Base-by-base conservation (phyloP, 2,797 vertebrate species). In the Etheostoma perlongum region DNA sequence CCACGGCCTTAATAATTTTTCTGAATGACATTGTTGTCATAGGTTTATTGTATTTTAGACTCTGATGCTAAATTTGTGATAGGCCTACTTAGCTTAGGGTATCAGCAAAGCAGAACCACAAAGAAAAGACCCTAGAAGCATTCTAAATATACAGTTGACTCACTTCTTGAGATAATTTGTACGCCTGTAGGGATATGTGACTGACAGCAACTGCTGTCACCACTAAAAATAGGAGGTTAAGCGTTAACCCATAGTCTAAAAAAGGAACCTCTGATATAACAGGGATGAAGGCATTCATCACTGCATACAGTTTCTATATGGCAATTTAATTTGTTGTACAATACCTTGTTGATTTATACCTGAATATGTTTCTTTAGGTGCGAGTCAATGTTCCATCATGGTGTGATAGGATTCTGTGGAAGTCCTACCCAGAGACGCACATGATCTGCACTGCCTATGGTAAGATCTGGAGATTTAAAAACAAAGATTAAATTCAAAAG, bases 321-420 rank as follows among this genome's bases (percentile, higher is more conserved):
- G 0, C 6, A 30, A 4, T 44, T 76, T 67, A 1, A 72, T 44
- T 67, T 23, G 18, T 66, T 30, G 46, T 23, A 47, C 14, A 72
- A 18, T 25, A 30, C 3, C 10, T 52, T 71, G 30, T 36, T 59
- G 16, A 79, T 70, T 58, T 69, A 27, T 33, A 14, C 0, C 2
- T 27, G 42, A 60, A 63, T 80, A 13, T 74, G 46, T 88, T 55
- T 81, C n/a, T 89, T 8, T 67, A 96, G 96, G 94, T 96, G 46
- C 93, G 94, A 70, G 90, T 96, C 52, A 96, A 96, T 51, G 96
- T 96, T 21, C 96, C 96, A 0, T 96, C 96, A 0, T 97, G 96
- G 96, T 96, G 96, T 80, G 96, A 97, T 70, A 90, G 96, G 57
- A 94, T 97, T 83, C 88, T 97, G 61, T 96, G 95, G 95, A 96